Evolutionary conservation across 2,888 invertebrate genomes (phyloP), one percentile per base, ranked within the genome.

Genomic region (Branchellion lobata): DNA sequence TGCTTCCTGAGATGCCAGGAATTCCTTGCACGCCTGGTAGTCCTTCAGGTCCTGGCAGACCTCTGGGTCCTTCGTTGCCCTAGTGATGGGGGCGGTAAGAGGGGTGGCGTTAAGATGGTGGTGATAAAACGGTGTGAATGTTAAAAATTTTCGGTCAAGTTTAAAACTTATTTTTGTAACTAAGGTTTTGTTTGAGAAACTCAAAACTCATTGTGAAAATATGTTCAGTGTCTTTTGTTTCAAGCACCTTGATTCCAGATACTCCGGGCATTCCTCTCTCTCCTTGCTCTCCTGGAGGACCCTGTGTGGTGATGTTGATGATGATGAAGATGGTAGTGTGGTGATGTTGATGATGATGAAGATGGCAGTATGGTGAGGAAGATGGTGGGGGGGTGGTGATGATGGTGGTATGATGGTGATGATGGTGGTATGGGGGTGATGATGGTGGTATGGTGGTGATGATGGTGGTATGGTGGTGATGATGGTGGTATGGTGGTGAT

Each of bases 211-310:
- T n/a, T n/a, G n/a, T n/a, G n/a, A n/a, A n/a, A n/a, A n/a, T n/a
- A n/a, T n/a, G n/a, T n/a, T n/a, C n/a, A n/a, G n/a, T n/a, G n/a
- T n/a, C n/a, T n/a, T n/a, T n/a, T n/a, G n/a, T n/a, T n/a, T n/a
- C 18, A 74, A 75, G 61, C 27, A 83, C 94, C 93, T 93, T 84
- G 36, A 81, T 80, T 14, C 84, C 83, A 33, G 82, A 73, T 27
- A 83, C 82, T 34, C 94, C 94, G 73, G 88, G 86, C n/a, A 86
- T 81, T 33, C 90, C 90, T 18, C 87, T 84, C 80, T 88, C 79
- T 27, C 83, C 83, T 33, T 77, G 73, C 47, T 82, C 83, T 36
- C 83, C 83, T 29, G 80, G 80, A 1, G 81, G 81, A 31, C 83
- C 83, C 82, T 82, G 79, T 29, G 80, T 29, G 8, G 57, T 11